A percentile compares a stretch with the other conserved stretches of the same genome.
Conservation (phyloP, 2,888 invertebrate species). For the Eumerus sabulonum region DNA sequence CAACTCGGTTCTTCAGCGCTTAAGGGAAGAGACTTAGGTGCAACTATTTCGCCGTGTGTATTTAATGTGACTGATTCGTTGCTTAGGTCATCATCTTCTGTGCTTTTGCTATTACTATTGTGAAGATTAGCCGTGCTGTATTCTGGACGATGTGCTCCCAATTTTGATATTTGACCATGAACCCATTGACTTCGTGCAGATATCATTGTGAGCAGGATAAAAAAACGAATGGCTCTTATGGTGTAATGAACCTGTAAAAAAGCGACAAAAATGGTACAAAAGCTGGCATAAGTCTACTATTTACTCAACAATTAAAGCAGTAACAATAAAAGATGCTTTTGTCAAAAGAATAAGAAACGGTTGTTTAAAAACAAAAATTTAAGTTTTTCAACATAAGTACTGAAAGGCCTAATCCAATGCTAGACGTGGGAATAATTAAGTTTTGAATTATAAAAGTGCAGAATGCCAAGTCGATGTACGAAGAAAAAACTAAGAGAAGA, state of each 20-base stretch:
- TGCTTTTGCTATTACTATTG: constrained; percentile 10
- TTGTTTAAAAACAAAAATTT: too few species aligned
- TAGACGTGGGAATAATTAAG: too few species aligned
- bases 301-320: too few species aligned
- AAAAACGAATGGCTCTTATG: constrained; percentile 20
- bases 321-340: too few species aligned
- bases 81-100: constrained; percentile 49
- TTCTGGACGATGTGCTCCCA: constrained; percentile 39
- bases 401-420: too few species aligned
- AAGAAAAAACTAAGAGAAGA: too few species aligned
- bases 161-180: constrained; percentile 40
- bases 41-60: constrained; percentile 74
- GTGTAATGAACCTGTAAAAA: constrained; percentile 38
- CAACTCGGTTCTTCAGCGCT: constrained; percentile 86
- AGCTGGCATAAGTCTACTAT: too few species aligned
- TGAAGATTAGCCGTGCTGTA: constrained; percentile 45
- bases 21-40: constrained; percentile 75
- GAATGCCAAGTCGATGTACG: too few species aligned
- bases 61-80: constrained; percentile 44
- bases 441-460: too few species aligned
- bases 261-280: too few species aligned
- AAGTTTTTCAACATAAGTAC: too few species aligned
- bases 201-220: constrained; percentile 35
- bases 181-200: constrained; percentile 20
- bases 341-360: too few species aligned